Base-by-base conservation (phyloP, 2,888 invertebrate genomes). In the Andrena chrysosceles region DNA sequence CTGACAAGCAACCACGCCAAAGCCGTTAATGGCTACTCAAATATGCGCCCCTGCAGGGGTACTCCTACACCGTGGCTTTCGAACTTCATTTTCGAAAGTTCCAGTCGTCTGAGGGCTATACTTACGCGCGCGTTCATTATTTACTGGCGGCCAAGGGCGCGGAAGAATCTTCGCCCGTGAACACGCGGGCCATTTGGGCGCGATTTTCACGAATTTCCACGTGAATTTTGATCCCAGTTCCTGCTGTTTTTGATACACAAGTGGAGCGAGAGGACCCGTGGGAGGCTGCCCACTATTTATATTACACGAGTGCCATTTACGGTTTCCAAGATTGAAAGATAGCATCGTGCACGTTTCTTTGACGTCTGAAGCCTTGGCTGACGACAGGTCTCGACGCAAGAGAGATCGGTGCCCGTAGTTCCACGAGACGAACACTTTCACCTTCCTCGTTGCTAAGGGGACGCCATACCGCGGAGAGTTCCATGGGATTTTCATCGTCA, bases 11-110 rank as follows among this genome's bases (percentile, higher is more conserved):
- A 89, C 89, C 88, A 73, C 86, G 87, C 87, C 83, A 91, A 91
- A 91, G 91, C 91, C 91, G 87, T 91, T 91, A 90, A 92, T 91
- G 91, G 91, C 90, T 91, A 89, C 91, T 91, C 87, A 90, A 91
- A 90, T 91, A 91, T 90, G 90, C 90, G 90, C 87, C 86, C 85
- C 84, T 72, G 62, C 70, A 71, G 76, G 68, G 83, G 52, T 79
- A 85, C 77, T 85, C 67, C 79, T 85, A 64, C 79, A 69, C 85
- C 81, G 76, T 81, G 88, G 90, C 90, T 91, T 90, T 88, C 87
- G 85, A 90, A 91, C 90, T 91, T 91, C 87, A 89, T 89, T 91
- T 90, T 86, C 86, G 77, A 87, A 91, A 90, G 87, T 90, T 89
- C 82, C 70, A 85, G 77, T 81, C 86, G 83, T 83, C 85, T 76